Evolutionary conservation across 2,888 invertebrate species (phyloP).

Genomic region (Eutolmus rufibarbis): DNA sequence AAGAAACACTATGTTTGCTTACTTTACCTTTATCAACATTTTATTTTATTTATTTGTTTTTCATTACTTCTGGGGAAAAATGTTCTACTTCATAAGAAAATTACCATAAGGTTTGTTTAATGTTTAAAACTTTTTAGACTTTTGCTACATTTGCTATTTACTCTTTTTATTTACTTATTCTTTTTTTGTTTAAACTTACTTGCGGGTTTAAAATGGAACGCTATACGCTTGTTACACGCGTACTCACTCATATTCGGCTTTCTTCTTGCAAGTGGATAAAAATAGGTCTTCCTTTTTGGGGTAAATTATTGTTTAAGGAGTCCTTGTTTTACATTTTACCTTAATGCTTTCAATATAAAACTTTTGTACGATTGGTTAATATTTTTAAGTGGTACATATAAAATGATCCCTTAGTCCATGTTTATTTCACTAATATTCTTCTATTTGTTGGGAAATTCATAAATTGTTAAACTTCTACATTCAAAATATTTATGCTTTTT

Average conservation of each 20-base stretch:
- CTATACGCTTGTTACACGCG: neutral
- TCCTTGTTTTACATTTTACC: neutral
- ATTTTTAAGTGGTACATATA: neutral
- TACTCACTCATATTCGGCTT: neutral
- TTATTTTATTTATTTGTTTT: neutral
- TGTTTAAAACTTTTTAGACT: constrained; percentile 37
- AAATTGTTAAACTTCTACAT: neutral
- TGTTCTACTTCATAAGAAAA: constrained; percentile 45
- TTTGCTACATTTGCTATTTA: constrained; percentile 15
- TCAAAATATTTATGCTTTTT: neutral
- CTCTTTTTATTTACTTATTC: neutral
- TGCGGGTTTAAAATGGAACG: neutral
- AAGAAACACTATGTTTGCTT: constrained; percentile 8
- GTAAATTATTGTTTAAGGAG: neutral
- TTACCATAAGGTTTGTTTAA: constrained; percentile 44
- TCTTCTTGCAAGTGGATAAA: neutral
- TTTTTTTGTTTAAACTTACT: neutral
- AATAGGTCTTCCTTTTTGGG: neutral
- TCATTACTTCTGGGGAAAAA: neutral
- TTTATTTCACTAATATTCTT: neutral
- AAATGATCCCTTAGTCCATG: neutral
- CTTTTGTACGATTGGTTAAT: neutral
- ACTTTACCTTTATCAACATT: neutral
- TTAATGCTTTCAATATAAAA: neutral
- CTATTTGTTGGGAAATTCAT: neutral